Evolutionary conservation across 2,113 vertebrate species (phyloP), one percentile per base, ranked within the genome.

Genomic region (Mobula birostris): DNA sequence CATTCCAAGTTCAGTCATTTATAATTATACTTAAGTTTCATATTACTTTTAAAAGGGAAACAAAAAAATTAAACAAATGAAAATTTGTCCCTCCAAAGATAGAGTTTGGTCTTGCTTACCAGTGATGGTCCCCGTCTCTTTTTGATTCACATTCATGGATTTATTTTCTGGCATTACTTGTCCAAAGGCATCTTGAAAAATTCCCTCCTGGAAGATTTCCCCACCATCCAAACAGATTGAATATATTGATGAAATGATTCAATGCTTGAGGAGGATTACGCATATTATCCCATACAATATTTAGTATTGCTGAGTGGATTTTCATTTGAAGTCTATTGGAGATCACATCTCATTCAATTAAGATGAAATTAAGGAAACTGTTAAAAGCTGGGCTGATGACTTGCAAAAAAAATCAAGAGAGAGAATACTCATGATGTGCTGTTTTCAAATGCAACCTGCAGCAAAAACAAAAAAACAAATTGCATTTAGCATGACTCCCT

Each of bases 81-180:
- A 58, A 11, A 66, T 66, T 90, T 66, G 3, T 5, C 58, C 15
- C 27, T 90, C 63, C 6, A 90, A 90, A n/a, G 66, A 27, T 17
- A 29, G 40, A 74, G 21, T 56, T 74, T 74, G 27, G 70, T 56
- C 93, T 94, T 79, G 70, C 96, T 95, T 94, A 99, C 98, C 98
- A 95, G 98, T 97, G 96, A 98, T 95, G 66, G 96, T 97, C 95
- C 97, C 98, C 2, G 97, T 96, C 95, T 97, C 97, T 92, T 96
- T 96, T 95, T 97, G 97, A 96, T 97, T 97, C 96, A 97, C 97
- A 95, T 95, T 98, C 97, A 98, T 98, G 95, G 97, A 97, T 97
- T 97, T 97, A 95, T 97, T 97, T 97, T 98, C 97, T 96, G 97
- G 97, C 96, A 96, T 98, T 95, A 97, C 96, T 97, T 96, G 94